phyloP scores from a whole-genome alignment of 1,140 invertebrate species.

The Hyposmocoma kahamanoa region DNA sequence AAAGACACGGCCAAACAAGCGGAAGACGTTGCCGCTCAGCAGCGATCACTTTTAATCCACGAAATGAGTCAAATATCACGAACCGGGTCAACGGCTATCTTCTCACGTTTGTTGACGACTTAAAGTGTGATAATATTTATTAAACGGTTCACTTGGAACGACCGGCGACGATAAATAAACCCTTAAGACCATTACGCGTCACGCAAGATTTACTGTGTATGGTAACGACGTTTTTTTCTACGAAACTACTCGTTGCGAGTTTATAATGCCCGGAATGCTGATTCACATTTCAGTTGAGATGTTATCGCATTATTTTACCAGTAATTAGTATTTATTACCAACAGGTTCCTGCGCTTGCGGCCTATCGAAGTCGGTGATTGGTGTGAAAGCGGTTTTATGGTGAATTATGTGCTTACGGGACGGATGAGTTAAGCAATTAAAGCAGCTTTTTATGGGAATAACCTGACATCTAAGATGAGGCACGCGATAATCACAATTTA shows the following conservation, averaged over 20 bases:
- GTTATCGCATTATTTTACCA: slow-evolving; percentile 63
- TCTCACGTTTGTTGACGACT: slow-evolving; percentile 70
- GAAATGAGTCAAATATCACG: slow-evolving; percentile 69
- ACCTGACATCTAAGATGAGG: slow-evolving; percentile 34
- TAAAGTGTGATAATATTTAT: slow-evolving; percentile 72
- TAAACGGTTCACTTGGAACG: slow-evolving; percentile 62
- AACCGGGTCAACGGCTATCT: slow-evolving; percentile 67
- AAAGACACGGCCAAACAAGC: slow-evolving; percentile 49
- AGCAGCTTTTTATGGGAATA: slow-evolving; percentile 41
- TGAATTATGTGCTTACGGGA: slow-evolving; percentile 52
- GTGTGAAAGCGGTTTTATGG: slow-evolving; percentile 45
- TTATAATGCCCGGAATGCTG: slow-evolving; percentile 43
- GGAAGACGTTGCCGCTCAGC: slow-evolving; percentile 50
- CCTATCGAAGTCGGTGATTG: slow-evolving; percentile 21
- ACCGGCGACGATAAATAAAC: slow-evolving; percentile 62
- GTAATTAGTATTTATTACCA: slow-evolving; percentile 70
- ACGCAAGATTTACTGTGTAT: slow-evolving; percentile 64
- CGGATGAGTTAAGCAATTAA: slow-evolving; percentile 59
- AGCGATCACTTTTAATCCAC: slow-evolving; percentile 63
- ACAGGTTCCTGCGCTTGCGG: slow-evolving; percentile 25
- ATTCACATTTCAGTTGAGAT: slow-evolving; percentile 42
- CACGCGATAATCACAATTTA: slow-evolving; percentile 44
- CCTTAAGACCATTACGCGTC: slow-evolving; percentile 57
- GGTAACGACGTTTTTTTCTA: slow-evolving; percentile 50
- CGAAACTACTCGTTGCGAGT: slow-evolving; percentile 20